These are phyloP conservation scores for Mastomys coucha DNA, from an alignment of 2,113 vertebrate species.

Conservation along the genomic window DNA sequence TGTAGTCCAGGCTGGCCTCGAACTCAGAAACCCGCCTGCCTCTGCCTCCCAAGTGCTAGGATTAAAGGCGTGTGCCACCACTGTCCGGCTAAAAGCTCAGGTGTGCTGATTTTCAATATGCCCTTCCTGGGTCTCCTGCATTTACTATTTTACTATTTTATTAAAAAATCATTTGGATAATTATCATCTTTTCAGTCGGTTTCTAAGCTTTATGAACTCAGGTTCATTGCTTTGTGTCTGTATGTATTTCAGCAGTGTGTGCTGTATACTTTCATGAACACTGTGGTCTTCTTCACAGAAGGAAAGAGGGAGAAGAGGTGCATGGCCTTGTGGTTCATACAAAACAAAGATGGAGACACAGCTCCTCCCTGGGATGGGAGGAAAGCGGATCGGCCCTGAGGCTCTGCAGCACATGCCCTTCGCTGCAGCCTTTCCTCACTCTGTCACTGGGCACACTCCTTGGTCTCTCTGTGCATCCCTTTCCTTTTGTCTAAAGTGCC, in stretches of 20 bases:
- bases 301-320: neutral
- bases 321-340: neutral
- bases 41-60: too few species aligned
- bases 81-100: too few species aligned
- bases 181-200: neutral
- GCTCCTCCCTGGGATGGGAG: neutral
- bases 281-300: neutral
- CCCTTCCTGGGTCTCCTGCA: neutral
- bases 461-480: neutral
- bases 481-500: neutral
- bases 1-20: too few species aligned
- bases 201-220: neutral
- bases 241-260: neutral
- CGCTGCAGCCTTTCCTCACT: neutral
- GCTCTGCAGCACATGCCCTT: neutral
- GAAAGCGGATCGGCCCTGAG: neutral
- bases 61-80: too few species aligned
- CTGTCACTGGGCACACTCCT: neutral
- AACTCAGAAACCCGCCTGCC: too few species aligned
- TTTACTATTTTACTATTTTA: neutral
- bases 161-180: neutral
- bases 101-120: conserved; percentile 17
- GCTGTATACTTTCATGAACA: neutral
- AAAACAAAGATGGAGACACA: neutral
- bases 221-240: neutral